These are phyloP conservation scores for Eidolon helvum DNA, from an alignment of 2,113 vertebrate genomes.

Conservation along the genomic window DNA sequence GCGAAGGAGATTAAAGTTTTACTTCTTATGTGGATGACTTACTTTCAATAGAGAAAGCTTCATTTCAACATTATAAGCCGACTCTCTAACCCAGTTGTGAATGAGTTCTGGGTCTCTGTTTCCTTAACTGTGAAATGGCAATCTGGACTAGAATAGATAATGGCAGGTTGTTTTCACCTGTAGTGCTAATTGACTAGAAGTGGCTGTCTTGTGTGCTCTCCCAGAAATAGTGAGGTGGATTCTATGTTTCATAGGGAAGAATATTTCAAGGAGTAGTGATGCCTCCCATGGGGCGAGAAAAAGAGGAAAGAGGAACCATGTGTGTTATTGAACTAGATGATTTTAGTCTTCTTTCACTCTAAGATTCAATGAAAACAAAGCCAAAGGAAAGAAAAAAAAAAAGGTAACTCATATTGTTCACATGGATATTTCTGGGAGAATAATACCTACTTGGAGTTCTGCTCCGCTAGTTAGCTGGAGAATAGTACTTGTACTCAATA, in stretches of 20 bases:
- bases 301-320: neutral
- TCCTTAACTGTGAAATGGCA: neutral
- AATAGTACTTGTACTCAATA: neutral
- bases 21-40: neutral
- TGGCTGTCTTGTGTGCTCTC: neutral
- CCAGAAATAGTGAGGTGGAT: neutral
- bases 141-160: neutral
- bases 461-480: neutral
- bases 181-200: neutral
- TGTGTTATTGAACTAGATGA: neutral
- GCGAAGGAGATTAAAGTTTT: neutral
- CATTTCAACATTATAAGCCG: neutral
- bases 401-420: neutral
- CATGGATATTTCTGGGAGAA: neutral
- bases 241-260: neutral
- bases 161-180: neutral
- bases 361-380: neutral
- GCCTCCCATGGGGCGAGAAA: neutral
- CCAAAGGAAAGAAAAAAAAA: neutral
- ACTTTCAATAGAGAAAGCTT: neutral
- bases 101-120: neutral
- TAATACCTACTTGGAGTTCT: neutral
- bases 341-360: conserved; percentile 4
- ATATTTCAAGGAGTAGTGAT: neutral
- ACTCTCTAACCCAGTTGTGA: neutral